A percentile compares a stretch with the other conserved stretches of the same genome.
These are phyloP conservation scores for Lota lota DNA, from an alignment of 2,113 vertebrate genomes.

Conservation along the genomic window DNA sequence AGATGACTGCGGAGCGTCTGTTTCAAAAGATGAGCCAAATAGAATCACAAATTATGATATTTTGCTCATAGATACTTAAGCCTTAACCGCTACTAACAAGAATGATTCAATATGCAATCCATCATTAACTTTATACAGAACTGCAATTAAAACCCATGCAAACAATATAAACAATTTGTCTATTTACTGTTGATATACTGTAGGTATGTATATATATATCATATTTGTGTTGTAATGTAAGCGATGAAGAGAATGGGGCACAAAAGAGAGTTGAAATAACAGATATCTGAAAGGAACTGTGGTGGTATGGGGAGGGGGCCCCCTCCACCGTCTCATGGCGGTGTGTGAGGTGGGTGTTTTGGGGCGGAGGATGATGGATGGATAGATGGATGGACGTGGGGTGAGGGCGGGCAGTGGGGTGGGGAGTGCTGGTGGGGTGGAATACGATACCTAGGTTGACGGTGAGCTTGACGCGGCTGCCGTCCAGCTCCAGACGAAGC, in stretches of 20 bases:
- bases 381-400: background rate
- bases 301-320: too few species aligned
- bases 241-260: slow-evolving; percentile 25
- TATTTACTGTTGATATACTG: background rate
- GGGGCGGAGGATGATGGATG: background rate
- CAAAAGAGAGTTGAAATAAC: slow-evolving; percentile 16
- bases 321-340: slow-evolving; percentile 1
- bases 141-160: slow-evolving; percentile 60
- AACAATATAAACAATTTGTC: background rate
- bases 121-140: slow-evolving; percentile 25
- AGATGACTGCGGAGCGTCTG: slow-evolving; percentile 61
- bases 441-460: slow-evolving; percentile 99
- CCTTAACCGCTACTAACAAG: too few species aligned
- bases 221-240: slow-evolving; percentile 1
- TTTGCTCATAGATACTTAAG: background rate
- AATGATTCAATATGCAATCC: slow-evolving; percentile 19
- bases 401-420: slow-evolving; percentile 44
- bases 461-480: slow-evolving; percentile 94
- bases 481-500: slow-evolving; percentile 91
- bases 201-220: background rate
- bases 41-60: slow-evolving; percentile 66
- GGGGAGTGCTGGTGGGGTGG: slow-evolving; percentile 63
- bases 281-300: too few species aligned
- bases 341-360: slow-evolving; percentile 5
- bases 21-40: slow-evolving; percentile 86